Base-by-base conservation (phyloP, 2,113 vertebrate species). In the Tympanuchus pallidicinctus region DNA sequence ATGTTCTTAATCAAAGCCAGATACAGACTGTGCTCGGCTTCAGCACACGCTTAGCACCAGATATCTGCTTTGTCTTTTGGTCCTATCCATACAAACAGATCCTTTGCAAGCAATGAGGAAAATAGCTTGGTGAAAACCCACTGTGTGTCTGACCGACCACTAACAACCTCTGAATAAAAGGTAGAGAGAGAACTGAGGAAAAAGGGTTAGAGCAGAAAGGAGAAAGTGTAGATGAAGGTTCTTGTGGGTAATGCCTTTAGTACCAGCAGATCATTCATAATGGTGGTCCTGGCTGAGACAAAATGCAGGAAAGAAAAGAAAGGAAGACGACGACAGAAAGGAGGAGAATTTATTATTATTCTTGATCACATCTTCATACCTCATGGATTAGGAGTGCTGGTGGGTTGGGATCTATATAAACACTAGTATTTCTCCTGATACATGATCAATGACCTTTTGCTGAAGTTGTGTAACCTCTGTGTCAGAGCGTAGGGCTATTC, bases 131-230 rank as follows among this genome's bases (percentile, higher is more conserved):
- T 10, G 10, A 93, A 90, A 52, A 30, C 36, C 32, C 16, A 7
- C 1, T 15, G 24, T 19, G 38, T 9, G 32, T 38, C 43, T 65
- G 56, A 54, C 27, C 28, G 59, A 61, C 20, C 66, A 75, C 57
- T 21, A 70, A 16, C 1, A 42, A 25, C 30, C 8, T 67, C 70
- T 38, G 27, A 75, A 79, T 20, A 67, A 15, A 30, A 69, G 59
- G 1, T 1, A 52, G 24, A 86, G 21, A 25, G 59, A 95, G 70
- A 60, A 17, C 21, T 15, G 40, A 66, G 19, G 8, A 10, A 52
- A 80, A 86, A 54, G 47, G 22, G 91, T 90, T 34, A 75, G 56
- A 80, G 56, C 43, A 88, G 72, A 74, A 88, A 89, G 30, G 15
- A 81, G 84, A 47, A 4, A 14, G 61, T 69, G 22, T 3, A 80